Percentiles rank a stretch among this genome's conserved stretches.
phyloP scores from a whole-genome alignment of 2,797 vertebrate genomes.

The Novumbra hubbsi region DNA sequence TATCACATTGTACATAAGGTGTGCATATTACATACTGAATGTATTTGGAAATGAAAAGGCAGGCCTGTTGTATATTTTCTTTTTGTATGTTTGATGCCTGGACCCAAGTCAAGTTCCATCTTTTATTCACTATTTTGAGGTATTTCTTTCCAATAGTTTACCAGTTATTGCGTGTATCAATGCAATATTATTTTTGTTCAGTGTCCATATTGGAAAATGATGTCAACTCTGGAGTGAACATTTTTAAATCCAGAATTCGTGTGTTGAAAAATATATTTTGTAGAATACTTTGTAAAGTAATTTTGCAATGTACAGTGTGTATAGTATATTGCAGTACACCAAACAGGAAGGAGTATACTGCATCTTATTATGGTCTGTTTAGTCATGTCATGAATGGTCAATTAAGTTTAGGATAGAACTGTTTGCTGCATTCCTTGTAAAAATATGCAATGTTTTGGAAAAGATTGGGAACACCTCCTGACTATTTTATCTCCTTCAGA shows the following conservation, averaged over 20 bases:
- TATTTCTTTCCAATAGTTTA: conserved; percentile 4
- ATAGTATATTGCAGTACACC: conserved; percentile 5
- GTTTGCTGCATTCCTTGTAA: not conserved
- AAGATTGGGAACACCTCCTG: not conserved
- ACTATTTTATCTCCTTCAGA: not conserved
- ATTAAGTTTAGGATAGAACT: not conserved
- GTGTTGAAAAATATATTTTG: conserved; percentile 3
- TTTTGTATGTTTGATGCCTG: not conserved
- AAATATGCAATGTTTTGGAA: not conserved
- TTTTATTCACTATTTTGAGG: not conserved
- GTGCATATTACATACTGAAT: not conserved
- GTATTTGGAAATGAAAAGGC: not conserved
- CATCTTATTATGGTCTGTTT: conserved; percentile 2
- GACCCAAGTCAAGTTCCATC: not conserved
- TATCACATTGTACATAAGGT: conserved; percentile 1
- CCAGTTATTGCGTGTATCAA: conserved; percentile 8
- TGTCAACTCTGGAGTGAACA: not conserved
- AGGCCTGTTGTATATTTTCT: not conserved
- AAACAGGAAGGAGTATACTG: not conserved
- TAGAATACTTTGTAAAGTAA: conserved; percentile 8
- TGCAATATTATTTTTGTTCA: not conserved
- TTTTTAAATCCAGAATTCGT: not conserved
- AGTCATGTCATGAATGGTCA: not conserved
- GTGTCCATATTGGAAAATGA: conserved; percentile 21
- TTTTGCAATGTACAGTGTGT: conserved; percentile 7